A percentile compares a stretch with the other conserved stretches of the same genome.
Conservation (phyloP, 2,888 invertebrate species). For the Hanleya hanleyi region DNA sequence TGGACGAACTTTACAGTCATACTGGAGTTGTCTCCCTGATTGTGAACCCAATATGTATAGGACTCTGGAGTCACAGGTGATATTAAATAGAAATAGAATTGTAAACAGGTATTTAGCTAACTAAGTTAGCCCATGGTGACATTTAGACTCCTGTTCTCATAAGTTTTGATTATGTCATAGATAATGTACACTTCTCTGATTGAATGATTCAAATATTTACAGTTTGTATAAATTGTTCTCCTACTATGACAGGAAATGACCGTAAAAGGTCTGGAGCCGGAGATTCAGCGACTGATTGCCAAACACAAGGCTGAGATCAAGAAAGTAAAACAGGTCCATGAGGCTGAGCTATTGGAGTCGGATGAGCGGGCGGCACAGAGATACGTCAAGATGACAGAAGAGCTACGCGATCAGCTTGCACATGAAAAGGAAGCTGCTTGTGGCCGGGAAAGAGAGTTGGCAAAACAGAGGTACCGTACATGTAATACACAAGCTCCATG, state of each 20-base stretch:
- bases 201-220: too few species aligned
- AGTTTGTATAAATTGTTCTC: too few species aligned
- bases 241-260: slow-evolving; percentile 73
- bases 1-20: too few species aligned
- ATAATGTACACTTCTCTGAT: too few species aligned
- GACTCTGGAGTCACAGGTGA: too few species aligned
- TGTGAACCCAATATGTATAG: too few species aligned
- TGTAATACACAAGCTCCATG: not conserved
- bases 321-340: slow-evolving; percentile 71
- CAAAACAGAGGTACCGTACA: slow-evolving; percentile 66
- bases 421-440: slow-evolving; percentile 72
- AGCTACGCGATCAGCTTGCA: slow-evolving; percentile 71
- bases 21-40: too few species aligned
- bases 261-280: slow-evolving; percentile 74
- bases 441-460: slow-evolving; percentile 70
- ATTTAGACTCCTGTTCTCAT: too few species aligned
- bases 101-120: too few species aligned
- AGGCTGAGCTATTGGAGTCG: slow-evolving; percentile 71
- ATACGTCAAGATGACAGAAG: slow-evolving; percentile 72
- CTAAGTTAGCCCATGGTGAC: too few species aligned
- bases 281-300: slow-evolving; percentile 73
- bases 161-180: too few species aligned
- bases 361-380: slow-evolving; percentile 72
- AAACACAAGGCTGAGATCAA: slow-evolving; percentile 73
- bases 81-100: too few species aligned